Conservation (phyloP, 2,797 vertebrate genomes). For the Gallinago stenura region DNA sequence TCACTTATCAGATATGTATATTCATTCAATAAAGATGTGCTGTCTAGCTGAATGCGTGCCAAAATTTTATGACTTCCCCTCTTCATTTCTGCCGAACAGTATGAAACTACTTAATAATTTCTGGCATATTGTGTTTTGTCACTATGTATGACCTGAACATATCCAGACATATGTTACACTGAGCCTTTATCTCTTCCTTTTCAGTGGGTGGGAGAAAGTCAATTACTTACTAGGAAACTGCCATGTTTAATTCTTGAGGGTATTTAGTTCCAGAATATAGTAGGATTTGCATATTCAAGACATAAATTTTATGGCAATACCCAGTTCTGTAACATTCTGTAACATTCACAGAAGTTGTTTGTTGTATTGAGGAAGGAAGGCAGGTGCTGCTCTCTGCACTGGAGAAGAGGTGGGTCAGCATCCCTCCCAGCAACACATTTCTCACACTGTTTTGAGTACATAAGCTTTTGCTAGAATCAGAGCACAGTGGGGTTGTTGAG, state of each 20-base stretch:
- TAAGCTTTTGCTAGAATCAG: not conserved
- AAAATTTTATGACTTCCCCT: not conserved
- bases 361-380: not conserved
- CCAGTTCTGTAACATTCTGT: not conserved
- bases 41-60: not conserved
- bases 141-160: not conserved
- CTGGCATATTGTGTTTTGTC: conserved; percentile 47
- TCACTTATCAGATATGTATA: conserved; percentile 10
- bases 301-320: not conserved
- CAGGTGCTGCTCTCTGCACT: not conserved
- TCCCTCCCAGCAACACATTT: not conserved
- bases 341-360: not conserved
- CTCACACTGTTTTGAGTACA: not conserved
- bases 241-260: not conserved
- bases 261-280: not conserved
- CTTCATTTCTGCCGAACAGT: not conserved
- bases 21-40: not conserved
- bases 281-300: not conserved
- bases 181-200: conserved; percentile 24
- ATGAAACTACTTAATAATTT: conserved; percentile 21
- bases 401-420: not conserved
- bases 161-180: conserved; percentile 1
- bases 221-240: not conserved
- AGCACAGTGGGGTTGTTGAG: not conserved
- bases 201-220: not conserved